These are phyloP conservation scores for Thelaira solivaga DNA, from an alignment of 2,888 invertebrate genomes.

Conservation along the genomic window DNA sequence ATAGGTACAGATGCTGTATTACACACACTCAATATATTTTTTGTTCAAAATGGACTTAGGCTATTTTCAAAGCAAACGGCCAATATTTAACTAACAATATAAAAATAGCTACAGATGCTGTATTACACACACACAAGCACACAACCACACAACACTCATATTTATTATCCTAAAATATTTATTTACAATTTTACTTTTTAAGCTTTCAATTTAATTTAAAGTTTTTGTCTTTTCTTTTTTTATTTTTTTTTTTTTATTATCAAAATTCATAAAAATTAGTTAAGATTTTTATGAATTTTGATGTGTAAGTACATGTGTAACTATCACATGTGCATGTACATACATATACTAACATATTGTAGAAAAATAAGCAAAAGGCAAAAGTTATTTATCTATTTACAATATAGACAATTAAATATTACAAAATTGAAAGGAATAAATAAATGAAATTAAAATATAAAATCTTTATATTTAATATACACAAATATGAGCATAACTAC, in stretches of 20 bases:
- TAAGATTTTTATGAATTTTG: too few species aligned
- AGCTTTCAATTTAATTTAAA: too few species aligned
- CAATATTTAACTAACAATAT: too few species aligned
- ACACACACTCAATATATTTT: too few species aligned
- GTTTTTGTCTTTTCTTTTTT: too few species aligned
- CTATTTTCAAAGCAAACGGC: too few species aligned
- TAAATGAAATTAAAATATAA: slow-evolving; percentile 52
- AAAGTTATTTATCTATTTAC: slow-evolving; percentile 64
- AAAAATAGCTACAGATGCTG: too few species aligned
- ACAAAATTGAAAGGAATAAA: slow-evolving; percentile 65
- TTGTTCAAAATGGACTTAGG: too few species aligned
- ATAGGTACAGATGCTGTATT: too few species aligned
- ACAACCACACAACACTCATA: too few species aligned
- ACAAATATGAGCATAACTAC: not conserved
- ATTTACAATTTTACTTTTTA: not conserved
- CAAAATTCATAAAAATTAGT: too few species aligned
- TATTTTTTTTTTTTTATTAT: not conserved
- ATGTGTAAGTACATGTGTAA: not conserved
- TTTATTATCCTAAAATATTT: not conserved
- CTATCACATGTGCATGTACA: not conserved
- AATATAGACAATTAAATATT: slow-evolving; percentile 61
- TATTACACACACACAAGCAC: not conserved
- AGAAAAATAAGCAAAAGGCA: not conserved
- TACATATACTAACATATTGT: not conserved
- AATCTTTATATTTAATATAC: not conserved